Evolutionary conservation across 2,113 vertebrate genomes (phyloP).

Genomic region (Plecturocebus donacophilus): DNA sequence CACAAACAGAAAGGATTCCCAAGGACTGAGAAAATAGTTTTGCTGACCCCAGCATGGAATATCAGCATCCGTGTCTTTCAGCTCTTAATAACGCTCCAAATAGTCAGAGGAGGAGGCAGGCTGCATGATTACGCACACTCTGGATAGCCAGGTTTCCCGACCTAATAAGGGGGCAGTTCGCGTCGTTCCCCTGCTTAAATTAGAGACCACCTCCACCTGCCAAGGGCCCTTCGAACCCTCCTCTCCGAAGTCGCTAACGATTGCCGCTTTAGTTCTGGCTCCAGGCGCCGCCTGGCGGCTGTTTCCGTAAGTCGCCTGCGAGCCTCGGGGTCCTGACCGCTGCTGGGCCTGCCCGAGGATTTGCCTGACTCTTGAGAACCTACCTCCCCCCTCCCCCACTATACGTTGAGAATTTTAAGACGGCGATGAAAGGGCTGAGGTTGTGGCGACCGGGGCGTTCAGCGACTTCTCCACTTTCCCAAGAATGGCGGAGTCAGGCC

Average conservation of each 20-base stretch:
- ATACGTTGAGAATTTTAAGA: not conserved
- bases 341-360: not conserved
- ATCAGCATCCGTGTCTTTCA: not conserved
- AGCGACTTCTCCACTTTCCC: not conserved
- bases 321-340: conserved; percentile 54
- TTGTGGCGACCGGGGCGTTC: not conserved
- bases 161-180: not conserved
- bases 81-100: not conserved
- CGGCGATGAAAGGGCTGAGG: not conserved
- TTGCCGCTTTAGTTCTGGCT: not conserved
- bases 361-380: conserved; percentile 33
- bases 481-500: conserved; percentile 53
- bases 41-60: not conserved
- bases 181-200: not conserved
- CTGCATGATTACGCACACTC: not conserved
- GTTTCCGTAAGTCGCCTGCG: not conserved
- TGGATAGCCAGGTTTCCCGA: not conserved
- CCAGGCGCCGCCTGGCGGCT: conserved; percentile 74
- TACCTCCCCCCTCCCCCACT: not conserved
- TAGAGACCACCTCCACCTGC: not conserved
- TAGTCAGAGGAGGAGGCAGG: not conserved
- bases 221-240: not conserved
- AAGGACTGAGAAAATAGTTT: not conserved
- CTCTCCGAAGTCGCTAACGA: not conserved
- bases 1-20: not conserved